phyloP scores from a whole-genome alignment of 2,888 invertebrate genomes.

The Lamellibrachia satsuma region DNA sequence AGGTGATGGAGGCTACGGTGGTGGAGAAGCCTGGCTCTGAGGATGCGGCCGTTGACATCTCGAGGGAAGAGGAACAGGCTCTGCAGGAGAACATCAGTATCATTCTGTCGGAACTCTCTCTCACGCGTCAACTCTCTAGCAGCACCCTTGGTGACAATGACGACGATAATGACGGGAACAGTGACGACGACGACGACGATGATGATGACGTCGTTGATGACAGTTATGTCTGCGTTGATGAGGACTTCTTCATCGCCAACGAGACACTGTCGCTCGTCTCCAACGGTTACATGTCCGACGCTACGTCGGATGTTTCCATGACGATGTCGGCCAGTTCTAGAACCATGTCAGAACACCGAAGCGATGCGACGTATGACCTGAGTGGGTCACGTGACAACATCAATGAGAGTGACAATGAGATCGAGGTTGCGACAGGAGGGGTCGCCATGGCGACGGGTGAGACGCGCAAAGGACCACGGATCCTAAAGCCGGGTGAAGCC shows the following conservation, averaged over 20 bases:
- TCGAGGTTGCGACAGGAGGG: slow-evolving; percentile 35
- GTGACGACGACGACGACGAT: background rate
- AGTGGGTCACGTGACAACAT: slow-evolving; percentile 47
- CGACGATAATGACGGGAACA: slow-evolving; percentile 41
- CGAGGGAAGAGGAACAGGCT: slow-evolving; percentile 66
- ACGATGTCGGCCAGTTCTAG: slow-evolving; percentile 54
- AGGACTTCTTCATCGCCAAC: slow-evolving; percentile 70
- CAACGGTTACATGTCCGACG: slow-evolving; percentile 78
- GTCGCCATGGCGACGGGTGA: slow-evolving; percentile 23
- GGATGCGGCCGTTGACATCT: slow-evolving; percentile 25
- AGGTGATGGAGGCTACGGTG: slow-evolving; percentile 19
- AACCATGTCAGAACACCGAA: slow-evolving; percentile 44
- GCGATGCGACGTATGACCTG: slow-evolving; percentile 40
- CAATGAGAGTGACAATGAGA: slow-evolving; percentile 36
- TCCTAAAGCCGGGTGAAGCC: slow-evolving; percentile 67
- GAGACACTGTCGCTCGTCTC: slow-evolving; percentile 78
- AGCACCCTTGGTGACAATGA: slow-evolving; percentile 64
- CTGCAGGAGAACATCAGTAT: slow-evolving; percentile 72
- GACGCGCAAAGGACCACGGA: slow-evolving; percentile 63
- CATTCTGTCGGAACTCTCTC: slow-evolving; percentile 67
- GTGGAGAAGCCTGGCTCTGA: slow-evolving; percentile 20
- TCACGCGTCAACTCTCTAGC: slow-evolving; percentile 51
- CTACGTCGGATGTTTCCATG: slow-evolving; percentile 54
- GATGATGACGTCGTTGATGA: background rate
- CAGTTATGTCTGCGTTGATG: slow-evolving; percentile 38